phyloP scores from a whole-genome alignment of 53 echinoderm and acorn worm species.

The Holothuria scabra region DNA sequence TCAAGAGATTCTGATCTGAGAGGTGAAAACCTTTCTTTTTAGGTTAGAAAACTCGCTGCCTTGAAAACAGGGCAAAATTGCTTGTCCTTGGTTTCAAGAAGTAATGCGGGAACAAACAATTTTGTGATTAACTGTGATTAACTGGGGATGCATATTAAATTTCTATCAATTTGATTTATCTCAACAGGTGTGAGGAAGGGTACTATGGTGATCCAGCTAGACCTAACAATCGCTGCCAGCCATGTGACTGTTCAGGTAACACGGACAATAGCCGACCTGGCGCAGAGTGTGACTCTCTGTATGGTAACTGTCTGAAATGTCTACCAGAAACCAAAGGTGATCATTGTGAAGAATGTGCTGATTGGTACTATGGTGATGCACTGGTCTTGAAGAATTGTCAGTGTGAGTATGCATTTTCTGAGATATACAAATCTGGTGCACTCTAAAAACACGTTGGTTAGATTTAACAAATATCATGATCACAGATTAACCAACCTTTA shows the following conservation, averaged over 20 bases:
- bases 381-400: constrained; percentile 57
- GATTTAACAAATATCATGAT: no score
- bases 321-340: constrained; percentile 70
- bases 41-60: no score
- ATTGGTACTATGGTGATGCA: constrained; percentile 87
- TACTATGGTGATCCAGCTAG: constrained; percentile 84
- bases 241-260: constrained; percentile 89
- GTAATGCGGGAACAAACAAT: no score
- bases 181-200: constrained; percentile 78
- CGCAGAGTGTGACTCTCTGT: constrained; percentile 71
- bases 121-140: no score
- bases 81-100: no score
- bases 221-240: constrained; percentile 65
- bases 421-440: no score
- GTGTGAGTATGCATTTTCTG: no score
- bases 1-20: no score
- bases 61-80: no score
- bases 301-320: constrained; percentile 79
- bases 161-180: background rate
- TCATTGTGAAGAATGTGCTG: constrained; percentile 77
- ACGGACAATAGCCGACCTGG: constrained; percentile 57
- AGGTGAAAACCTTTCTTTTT: no score
- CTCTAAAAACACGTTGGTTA: no score
- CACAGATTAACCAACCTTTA: no score
- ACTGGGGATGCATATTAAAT: background rate